These are phyloP conservation scores for Pogoniulus pusillus DNA, from an alignment of 2,797 vertebrate species.

Conservation along the genomic window DNA sequence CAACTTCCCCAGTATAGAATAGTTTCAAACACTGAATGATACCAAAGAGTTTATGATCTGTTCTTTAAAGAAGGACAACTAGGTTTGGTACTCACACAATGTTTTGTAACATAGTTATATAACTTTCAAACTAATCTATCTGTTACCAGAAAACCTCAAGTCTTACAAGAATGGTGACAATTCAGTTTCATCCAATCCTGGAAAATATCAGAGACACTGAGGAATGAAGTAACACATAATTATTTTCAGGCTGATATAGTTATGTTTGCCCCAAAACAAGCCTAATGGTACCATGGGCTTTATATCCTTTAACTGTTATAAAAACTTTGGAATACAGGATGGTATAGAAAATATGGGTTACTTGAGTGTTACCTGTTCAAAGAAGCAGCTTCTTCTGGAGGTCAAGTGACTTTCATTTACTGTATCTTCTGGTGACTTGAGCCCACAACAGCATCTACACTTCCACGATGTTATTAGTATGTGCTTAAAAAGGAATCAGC, in stretches of 20 bases:
- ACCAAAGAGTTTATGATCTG: not conserved
- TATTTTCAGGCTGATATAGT: not conserved
- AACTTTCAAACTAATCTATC: not conserved
- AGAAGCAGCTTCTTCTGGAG: not conserved
- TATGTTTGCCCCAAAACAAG: not conserved
- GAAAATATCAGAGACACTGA: not conserved
- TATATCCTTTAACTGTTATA: not conserved
- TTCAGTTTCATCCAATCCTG: not conserved
- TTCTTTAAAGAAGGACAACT: not conserved
- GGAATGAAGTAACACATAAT: not conserved
- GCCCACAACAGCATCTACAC: not conserved
- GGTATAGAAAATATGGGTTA: rapidly evolving
- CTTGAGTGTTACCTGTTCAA: not conserved
- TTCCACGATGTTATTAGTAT: not conserved
- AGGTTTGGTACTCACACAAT: not conserved
- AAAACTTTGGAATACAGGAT: not conserved
- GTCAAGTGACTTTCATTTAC: not conserved
- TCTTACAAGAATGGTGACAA: not conserved
- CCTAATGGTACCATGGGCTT: not conserved
- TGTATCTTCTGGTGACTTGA: not conserved
- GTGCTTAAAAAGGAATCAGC: not conserved
- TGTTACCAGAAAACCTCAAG: not conserved
- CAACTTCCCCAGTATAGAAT: rapidly evolving
- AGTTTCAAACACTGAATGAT: not conserved
- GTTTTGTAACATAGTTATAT: not conserved